Evolutionary conservation across 2,797 vertebrate genomes (phyloP), one percentile per base, ranked within the genome.

Genomic region (Kryptolebias ocellatus): DNA sequence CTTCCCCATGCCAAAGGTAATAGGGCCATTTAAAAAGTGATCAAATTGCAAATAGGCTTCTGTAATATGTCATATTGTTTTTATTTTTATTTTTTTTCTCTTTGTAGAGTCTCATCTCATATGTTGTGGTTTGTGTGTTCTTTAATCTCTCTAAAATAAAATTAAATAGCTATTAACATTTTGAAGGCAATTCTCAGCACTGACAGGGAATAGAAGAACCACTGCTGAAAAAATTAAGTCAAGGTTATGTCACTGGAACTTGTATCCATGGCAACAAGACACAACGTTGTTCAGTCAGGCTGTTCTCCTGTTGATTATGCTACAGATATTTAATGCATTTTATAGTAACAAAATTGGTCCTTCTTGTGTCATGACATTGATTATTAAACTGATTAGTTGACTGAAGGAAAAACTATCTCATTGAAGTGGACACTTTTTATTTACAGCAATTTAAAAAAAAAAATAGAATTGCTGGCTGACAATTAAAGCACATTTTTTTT

Each of bases 1-100:
- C 56, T 99, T 99, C 78, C 98, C 98, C 3, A 94, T 98, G 90
- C 97, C 98, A 74, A 98, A 98, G 95, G 98, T 99, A 89, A 87
- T 18, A 20, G 37, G 52, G 16, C 20, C 20, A 24, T 14, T 42
- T 39, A 12, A 42, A 12, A 10, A 39, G 39, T 42, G 10, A 42
- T 42, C 39, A 42, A 42, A 42, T 34, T 34, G 31, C 31, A 1
- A 3, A 9, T 9, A 34, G 31, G 31, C 31, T 34, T 34, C 31
- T 6, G 9, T 9, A 34, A 34, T 9, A 34, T 34, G 31, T 9
- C 5, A 34, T 34, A 24, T 24, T 24, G 20, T 24, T 24, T 24
- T 24, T 24, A 24, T 34, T 34, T 34, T 34, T 34, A 6, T 3
- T 34, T 34, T 34, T 34, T 5, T 34, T 5, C 31, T 5, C 9